Conservation (phyloP, 2,113 vertebrate genomes). For the Zapornia atra region DNA sequence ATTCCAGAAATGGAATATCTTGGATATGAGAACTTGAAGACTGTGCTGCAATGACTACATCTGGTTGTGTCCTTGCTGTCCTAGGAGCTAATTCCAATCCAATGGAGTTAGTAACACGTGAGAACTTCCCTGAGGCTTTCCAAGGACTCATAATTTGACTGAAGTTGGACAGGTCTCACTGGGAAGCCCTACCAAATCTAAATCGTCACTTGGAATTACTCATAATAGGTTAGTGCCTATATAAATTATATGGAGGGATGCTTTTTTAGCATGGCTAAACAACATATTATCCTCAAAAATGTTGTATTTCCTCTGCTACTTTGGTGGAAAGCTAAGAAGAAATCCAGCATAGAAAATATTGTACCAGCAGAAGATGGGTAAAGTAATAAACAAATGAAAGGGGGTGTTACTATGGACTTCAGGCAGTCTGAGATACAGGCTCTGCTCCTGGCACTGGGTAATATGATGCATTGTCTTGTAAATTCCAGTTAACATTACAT, state of each 20-base stretch:
- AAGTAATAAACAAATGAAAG: background rate
- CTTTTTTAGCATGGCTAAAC: background rate
- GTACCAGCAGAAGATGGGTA: background rate
- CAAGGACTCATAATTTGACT: background rate
- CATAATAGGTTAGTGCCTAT: background rate
- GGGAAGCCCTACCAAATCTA: background rate
- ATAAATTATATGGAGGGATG: background rate
- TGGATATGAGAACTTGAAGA: background rate
- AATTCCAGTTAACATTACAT: background rate
- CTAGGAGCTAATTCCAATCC: background rate
- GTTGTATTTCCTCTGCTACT: background rate
- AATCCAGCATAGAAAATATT: background rate
- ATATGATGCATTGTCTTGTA: background rate
- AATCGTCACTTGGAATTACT: background rate
- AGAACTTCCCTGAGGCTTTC: background rate
- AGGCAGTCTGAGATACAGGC: background rate
- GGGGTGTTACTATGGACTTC: accelerated
- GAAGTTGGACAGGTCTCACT: background rate
- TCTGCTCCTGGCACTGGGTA: background rate
- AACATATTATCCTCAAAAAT: background rate
- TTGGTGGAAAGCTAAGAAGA: background rate
- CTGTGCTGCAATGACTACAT: background rate
- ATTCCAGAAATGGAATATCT: background rate
- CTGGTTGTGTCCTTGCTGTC: background rate
- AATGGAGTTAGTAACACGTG: background rate